These are phyloP conservation scores for Pristionchus arcanus DNA, from an alignment of 2,888 invertebrate species.

Conservation along the genomic window DNA sequence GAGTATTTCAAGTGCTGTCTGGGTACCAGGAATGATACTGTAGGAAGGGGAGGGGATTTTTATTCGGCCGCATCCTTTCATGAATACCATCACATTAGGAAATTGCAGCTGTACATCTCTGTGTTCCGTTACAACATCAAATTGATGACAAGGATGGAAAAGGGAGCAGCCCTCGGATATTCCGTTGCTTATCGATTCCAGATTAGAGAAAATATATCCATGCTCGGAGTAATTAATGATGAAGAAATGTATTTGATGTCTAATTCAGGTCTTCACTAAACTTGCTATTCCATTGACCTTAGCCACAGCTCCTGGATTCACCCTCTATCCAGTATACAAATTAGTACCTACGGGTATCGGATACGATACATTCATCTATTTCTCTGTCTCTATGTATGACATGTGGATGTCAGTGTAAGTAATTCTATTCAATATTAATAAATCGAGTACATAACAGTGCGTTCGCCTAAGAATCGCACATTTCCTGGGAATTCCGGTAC, in stretches of 20 bases:
- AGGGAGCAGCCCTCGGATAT: neutral
- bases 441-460: neutral
- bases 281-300: neutral
- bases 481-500: too few species aligned
- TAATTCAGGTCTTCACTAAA: slow-evolving; percentile 1
- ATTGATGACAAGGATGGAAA: neutral
- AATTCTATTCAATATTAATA: neutral
- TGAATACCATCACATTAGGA: neutral
- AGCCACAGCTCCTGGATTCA: neutral
- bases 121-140: neutral
- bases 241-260: neutral
- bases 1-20: neutral
- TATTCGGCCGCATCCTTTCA: neutral
- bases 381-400: slow-evolving; percentile 16
- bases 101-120: neutral
- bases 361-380: neutral
- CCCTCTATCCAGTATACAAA: slow-evolving; percentile 6
- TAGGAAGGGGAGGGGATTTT: neutral
- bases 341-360: neutral
- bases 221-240: neutral
- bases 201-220: neutral
- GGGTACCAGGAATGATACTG: neutral
- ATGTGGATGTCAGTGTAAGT: slow-evolving; percentile 33
- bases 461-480: too few species aligned
- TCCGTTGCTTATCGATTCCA: slow-evolving; percentile 14